A percentile compares a stretch with the other conserved stretches of the same genome.
phyloP scores from a whole-genome alignment of 2,797 vertebrate species.

The Chelon auratus region DNA sequence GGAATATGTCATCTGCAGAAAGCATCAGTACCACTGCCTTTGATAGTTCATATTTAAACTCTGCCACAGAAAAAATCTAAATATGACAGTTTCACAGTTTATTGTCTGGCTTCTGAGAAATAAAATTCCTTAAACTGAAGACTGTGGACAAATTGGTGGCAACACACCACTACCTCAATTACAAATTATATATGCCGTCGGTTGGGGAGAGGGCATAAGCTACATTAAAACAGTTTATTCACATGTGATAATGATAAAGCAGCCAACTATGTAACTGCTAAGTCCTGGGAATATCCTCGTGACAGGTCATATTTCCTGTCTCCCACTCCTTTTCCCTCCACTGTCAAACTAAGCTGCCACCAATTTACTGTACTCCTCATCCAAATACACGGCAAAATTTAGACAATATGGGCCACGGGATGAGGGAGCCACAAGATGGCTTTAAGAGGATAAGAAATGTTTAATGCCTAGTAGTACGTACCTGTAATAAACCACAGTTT shows the following conservation, averaged over 20 bases:
- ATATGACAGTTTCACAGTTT: neutral
- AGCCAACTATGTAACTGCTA: too few relatives aligned
- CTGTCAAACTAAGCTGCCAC: too few relatives aligned
- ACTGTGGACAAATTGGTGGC: neutral
- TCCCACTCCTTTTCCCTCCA: too few relatives aligned
- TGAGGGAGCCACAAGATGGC: neutral
- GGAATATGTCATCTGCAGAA: neutral
- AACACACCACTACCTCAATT: neutral
- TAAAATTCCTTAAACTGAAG: neutral
- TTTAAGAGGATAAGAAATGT: neutral
- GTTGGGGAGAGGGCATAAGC: too few relatives aligned
- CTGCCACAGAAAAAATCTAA: neutral
- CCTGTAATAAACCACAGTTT: constrained; percentile 92
- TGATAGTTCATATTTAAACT: neutral
- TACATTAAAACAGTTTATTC: too few relatives aligned
- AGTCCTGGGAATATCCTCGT: too few relatives aligned
- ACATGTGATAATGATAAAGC: too few relatives aligned
- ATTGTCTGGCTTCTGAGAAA: neutral
- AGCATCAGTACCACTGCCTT: neutral
- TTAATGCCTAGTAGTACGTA: constrained; percentile 57
- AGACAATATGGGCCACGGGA: too few relatives aligned
- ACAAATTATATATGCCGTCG: too few relatives aligned
- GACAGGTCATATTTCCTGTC: too few relatives aligned
- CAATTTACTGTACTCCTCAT: too few relatives aligned
- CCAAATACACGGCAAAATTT: too few relatives aligned